Percentiles rank a stretch among this genome's conserved stretches.
These are phyloP conservation scores for Helarctos malayanus DNA, from an alignment of 2,797 vertebrate species.

Conservation along the genomic window DNA sequence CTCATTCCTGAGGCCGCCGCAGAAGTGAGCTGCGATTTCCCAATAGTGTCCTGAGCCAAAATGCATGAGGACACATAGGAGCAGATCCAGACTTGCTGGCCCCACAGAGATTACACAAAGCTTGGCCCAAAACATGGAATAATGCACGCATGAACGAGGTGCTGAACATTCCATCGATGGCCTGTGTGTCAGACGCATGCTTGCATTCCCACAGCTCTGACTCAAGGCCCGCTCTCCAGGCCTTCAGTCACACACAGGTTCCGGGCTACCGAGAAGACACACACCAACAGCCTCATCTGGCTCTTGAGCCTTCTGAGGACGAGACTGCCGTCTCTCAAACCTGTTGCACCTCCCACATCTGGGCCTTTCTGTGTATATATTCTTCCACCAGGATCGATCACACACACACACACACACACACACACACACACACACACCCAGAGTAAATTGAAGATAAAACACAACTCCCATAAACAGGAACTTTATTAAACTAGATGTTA, in stretches of 20 bases:
- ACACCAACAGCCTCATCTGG: not conserved
- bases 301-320: not conserved
- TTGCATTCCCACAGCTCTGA: not conserved
- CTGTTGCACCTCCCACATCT: not conserved
- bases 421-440: not conserved
- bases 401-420: not conserved
- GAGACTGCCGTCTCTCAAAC: not conserved
- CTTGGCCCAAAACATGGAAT: slow-evolving; percentile 65
- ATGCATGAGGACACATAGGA: slow-evolving; percentile 77
- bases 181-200: not conserved
- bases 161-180: slow-evolving; percentile 5
- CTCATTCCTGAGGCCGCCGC: slow-evolving; percentile 80
- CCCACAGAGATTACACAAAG: slow-evolving; percentile 78
- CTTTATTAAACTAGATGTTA: slow-evolving; percentile 91
- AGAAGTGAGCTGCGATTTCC: slow-evolving; percentile 83
- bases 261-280: not conserved
- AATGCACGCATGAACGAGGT: not conserved
- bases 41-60: slow-evolving; percentile 82
- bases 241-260: not conserved
- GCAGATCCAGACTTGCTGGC: slow-evolving; percentile 88
- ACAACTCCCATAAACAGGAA: slow-evolving; percentile 86
- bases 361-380: not conserved
- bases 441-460: slow-evolving; percentile 73
- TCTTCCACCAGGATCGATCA: slow-evolving; percentile 20
- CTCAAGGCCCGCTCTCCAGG: not conserved